Evolutionary conservation across 1,140 invertebrate species (phyloP).

Genomic region (Glossosoma conforme): DNA sequence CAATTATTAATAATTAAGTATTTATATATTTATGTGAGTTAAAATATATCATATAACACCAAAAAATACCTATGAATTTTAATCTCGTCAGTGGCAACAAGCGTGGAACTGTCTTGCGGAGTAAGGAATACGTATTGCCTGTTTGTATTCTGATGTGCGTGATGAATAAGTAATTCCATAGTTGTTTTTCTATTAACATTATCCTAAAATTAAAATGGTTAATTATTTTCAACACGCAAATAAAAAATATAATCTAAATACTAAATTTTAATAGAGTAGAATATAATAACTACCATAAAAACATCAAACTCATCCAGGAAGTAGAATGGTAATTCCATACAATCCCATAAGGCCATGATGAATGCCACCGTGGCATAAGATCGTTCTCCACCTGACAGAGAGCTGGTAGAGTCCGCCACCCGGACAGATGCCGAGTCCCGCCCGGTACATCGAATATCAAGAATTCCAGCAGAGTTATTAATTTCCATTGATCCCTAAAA

Average conservation of each 20-base stretch:
- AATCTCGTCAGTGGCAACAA: constrained; percentile 46
- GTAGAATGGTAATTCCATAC: constrained; percentile 85
- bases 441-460: constrained; percentile 58
- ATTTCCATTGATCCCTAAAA: constrained; percentile 58
- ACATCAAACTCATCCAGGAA: constrained; percentile 98
- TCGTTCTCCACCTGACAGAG: constrained; percentile 90
- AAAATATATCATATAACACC: background rate
- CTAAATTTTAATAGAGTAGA: background rate
- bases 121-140: constrained; percentile 74
- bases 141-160: constrained; percentile 54
- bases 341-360: constrained; percentile 89
- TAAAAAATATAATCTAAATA: constrained; percentile 17
- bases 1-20: background rate
- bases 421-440: constrained; percentile 40
- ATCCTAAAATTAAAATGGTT: constrained; percentile 52
- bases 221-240: constrained; percentile 11
- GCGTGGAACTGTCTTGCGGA: constrained; percentile 63
- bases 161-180: constrained; percentile 61
- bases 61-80: constrained; percentile 50
- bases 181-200: constrained; percentile 66
- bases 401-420: constrained; percentile 49
- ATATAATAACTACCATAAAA: constrained; percentile 72
- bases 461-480: constrained; percentile 51
- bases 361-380: constrained; percentile 94
- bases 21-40: background rate